Percentiles rank a stretch among this genome's conserved stretches.
Conservation (phyloP, 2,113 vertebrate genomes). For the Podiceps cristatus region DNA sequence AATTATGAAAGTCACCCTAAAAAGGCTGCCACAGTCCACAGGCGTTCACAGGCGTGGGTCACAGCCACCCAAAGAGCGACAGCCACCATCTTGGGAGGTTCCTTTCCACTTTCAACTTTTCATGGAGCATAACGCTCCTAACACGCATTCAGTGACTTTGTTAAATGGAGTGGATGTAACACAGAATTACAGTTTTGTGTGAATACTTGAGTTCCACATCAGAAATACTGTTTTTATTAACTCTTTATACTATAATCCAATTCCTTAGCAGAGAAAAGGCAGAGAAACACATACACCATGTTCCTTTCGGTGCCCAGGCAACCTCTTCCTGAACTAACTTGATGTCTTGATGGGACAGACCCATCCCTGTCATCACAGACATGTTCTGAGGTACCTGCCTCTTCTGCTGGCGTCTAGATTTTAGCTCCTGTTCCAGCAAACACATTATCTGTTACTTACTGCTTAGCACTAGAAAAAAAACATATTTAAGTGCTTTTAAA, state of each 20-base stretch:
- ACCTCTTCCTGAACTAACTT: background rate
- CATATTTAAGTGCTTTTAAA: background rate
- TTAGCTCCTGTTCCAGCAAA: background rate
- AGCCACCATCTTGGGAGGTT: background rate
- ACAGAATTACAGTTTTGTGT: background rate
- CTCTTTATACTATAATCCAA: background rate
- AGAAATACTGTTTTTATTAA: background rate
- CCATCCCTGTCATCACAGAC: background rate
- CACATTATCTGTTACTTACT: background rate
- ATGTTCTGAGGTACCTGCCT: background rate
- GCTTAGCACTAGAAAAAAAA: background rate
- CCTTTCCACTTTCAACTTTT: background rate
- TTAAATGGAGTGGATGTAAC: background rate
- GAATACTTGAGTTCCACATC: background rate
- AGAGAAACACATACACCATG: rapidly evolving
- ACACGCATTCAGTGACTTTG: background rate
- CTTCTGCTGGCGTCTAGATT: background rate
- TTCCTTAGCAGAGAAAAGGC: background rate
- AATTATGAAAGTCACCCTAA: background rate
- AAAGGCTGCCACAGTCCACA: background rate
- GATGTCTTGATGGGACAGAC: rapidly evolving
- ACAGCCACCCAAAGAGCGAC: rapidly evolving
- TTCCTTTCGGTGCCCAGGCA: background rate
- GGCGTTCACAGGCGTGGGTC: rapidly evolving
- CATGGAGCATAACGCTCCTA: background rate